phyloP scores from a whole-genome alignment of 2,797 vertebrate species.

The Momotus momota region DNA sequence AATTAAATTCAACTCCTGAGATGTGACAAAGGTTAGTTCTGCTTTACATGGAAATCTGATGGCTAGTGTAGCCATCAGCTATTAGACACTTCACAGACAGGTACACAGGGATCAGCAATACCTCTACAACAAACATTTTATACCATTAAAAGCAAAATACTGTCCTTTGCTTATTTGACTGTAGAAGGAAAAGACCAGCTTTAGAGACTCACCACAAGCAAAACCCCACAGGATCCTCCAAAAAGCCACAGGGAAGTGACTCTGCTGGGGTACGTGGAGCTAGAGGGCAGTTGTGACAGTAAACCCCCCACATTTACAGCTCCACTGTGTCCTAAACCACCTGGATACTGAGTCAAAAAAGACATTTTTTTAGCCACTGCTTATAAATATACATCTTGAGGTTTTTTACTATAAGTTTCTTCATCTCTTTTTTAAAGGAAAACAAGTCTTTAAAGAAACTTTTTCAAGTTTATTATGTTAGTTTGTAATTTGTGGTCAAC shows the following conservation, averaged over 20 bases:
- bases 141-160: neutral
- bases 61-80: neutral
- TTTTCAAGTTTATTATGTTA: neutral
- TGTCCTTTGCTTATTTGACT: neutral
- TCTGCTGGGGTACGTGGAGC: neutral
- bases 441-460: neutral
- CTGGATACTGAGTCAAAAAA: neutral
- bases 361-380: neutral
- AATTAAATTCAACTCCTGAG: slow-evolving; percentile 2
- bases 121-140: neutral
- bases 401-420: neutral
- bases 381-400: neutral
- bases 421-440: neutral
- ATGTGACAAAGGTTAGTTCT: neutral
- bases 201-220: neutral
- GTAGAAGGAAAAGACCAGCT: neutral
- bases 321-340: neutral
- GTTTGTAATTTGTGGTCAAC: neutral
- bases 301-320: neutral
- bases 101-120: neutral
- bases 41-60: neutral
- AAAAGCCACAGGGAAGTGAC: neutral
- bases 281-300: neutral
- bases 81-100: neutral
- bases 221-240: neutral